These are phyloP conservation scores for Okamejei kenojei DNA, from an alignment of 2,797 vertebrate genomes.

Conservation along the genomic window DNA sequence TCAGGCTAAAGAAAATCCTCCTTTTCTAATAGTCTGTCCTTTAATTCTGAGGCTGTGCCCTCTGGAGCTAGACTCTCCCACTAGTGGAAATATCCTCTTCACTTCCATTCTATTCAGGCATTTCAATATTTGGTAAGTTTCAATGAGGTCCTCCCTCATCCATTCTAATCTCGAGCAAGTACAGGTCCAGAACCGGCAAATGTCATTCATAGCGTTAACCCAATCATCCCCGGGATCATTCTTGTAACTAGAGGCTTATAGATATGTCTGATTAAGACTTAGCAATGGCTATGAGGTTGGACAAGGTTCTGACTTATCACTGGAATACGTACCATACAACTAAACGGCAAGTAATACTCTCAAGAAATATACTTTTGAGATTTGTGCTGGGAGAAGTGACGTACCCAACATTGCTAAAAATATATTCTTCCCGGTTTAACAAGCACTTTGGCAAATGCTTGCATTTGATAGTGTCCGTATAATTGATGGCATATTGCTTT, in stretches of 20 bases:
- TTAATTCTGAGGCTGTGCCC: too few species aligned
- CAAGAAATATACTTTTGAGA: not conserved
- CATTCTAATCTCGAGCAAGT: too few species aligned
- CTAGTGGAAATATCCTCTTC: too few species aligned
- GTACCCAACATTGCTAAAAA: not conserved
- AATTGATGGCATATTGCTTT: not conserved
- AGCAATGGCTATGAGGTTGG: not conserved
- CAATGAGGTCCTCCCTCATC: too few species aligned
- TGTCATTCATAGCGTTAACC: too few species aligned
- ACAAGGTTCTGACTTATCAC: not conserved
- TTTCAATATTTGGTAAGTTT: too few species aligned
- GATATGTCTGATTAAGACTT: not conserved
- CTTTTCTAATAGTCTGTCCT: too few species aligned
- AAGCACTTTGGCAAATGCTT: not conserved
- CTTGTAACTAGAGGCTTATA: not conserved
- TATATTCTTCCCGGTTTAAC: not conserved
- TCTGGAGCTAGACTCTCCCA: too few species aligned
- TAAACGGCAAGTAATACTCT: not conserved
- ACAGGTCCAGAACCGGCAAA: too few species aligned
- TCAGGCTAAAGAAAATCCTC: too few species aligned
- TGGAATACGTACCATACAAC: not conserved
- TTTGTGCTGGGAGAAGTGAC: not conserved
- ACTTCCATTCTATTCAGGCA: too few species aligned
- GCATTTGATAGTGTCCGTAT: not conserved
- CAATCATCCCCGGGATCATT: too few species aligned